Evolutionary conservation across 2,888 invertebrate genomes (phyloP).

Genomic region (Malthinus seriepunctatus): DNA sequence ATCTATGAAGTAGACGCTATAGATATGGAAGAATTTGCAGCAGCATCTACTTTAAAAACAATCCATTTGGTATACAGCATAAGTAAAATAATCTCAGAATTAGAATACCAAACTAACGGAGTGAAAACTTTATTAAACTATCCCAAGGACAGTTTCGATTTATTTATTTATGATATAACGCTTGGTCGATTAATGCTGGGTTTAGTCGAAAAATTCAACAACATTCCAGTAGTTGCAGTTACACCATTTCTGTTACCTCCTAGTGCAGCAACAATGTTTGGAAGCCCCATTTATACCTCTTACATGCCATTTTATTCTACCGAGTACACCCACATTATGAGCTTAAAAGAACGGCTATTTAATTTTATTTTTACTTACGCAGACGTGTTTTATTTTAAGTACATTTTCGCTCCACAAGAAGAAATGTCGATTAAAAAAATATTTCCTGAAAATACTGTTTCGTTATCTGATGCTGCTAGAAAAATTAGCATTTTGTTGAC

Average conservation of each 20-base stretch:
- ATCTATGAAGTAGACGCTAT: background rate
- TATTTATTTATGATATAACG: conserved; percentile 35
- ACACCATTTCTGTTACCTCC: conserved; percentile 17
- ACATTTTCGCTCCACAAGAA: conserved; percentile 24
- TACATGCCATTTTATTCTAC: conserved; percentile 38
- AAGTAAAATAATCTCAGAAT: conserved; percentile 4
- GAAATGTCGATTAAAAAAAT: conserved; percentile 11
- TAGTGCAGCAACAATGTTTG: conserved; percentile 32
- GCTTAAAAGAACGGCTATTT: conserved; percentile 34
- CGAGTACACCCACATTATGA: conserved; percentile 35
- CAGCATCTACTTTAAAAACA: too few species aligned
- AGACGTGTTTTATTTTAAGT: conserved; percentile 21
- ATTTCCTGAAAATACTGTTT: conserved; percentile 28
- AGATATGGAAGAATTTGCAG: background rate
- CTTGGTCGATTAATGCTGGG: conserved; percentile 33
- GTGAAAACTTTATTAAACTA: conserved; percentile 32
- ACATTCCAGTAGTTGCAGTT: conserved; percentile 30
- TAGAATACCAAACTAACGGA: conserved; percentile 23
- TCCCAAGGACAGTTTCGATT: conserved; percentile 35
- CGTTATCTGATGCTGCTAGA: conserved; percentile 35
- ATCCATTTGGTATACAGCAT: background rate
- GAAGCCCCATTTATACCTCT: conserved; percentile 35
- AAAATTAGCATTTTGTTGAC: conserved; percentile 41
- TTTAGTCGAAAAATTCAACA: conserved; percentile 33
- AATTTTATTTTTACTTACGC: conserved; percentile 31